Conservation (phyloP, 1,140 invertebrate genomes). For the Drosophila yakuba region DNA sequence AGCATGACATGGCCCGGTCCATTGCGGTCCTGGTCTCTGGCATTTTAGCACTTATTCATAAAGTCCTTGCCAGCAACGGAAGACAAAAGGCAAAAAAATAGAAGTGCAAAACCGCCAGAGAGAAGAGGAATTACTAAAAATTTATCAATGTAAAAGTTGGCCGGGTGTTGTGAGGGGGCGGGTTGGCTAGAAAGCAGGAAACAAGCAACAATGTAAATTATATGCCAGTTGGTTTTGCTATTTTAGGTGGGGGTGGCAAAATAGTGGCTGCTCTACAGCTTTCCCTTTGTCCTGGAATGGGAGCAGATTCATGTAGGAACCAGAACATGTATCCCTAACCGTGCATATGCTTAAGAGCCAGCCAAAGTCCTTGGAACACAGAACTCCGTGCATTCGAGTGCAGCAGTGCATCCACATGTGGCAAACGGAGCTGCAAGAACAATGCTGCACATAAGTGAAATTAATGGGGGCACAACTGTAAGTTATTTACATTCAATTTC, state of each 20-base stretch:
- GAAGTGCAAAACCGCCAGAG: slow-evolving; percentile 50
- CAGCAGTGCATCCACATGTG: slow-evolving; percentile 21
- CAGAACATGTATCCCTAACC: slow-evolving; percentile 3
- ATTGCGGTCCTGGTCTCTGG: slow-evolving; percentile 84
- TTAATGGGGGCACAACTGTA: neutral
- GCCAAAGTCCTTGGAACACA: slow-evolving; percentile 38
- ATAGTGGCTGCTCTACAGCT: slow-evolving; percentile 18
- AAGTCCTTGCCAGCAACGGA: slow-evolving; percentile 70
- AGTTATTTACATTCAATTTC: neutral
- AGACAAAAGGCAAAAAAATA: slow-evolving; percentile 34
- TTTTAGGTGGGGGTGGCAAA: neutral
- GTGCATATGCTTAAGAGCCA: slow-evolving; percentile 8
- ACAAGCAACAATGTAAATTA: slow-evolving; percentile 82
- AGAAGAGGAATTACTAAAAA: slow-evolving; percentile 81
- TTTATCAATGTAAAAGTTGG: slow-evolving; percentile 81
- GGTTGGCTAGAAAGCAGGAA: slow-evolving; percentile 42
- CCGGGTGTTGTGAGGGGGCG: neutral
- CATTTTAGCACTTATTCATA: slow-evolving; percentile 84
- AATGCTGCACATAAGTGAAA: slow-evolving; percentile 14
- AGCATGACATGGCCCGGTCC: slow-evolving; percentile 84
- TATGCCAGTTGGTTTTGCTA: slow-evolving; percentile 71
- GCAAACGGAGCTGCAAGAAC: neutral
- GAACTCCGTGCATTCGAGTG: slow-evolving; percentile 8
- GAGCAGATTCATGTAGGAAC: slow-evolving; percentile 22
- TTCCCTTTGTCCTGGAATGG: slow-evolving; percentile 36